Conservation (phyloP, 2,113 vertebrate species). For the Gallinago jamesoni region DNA sequence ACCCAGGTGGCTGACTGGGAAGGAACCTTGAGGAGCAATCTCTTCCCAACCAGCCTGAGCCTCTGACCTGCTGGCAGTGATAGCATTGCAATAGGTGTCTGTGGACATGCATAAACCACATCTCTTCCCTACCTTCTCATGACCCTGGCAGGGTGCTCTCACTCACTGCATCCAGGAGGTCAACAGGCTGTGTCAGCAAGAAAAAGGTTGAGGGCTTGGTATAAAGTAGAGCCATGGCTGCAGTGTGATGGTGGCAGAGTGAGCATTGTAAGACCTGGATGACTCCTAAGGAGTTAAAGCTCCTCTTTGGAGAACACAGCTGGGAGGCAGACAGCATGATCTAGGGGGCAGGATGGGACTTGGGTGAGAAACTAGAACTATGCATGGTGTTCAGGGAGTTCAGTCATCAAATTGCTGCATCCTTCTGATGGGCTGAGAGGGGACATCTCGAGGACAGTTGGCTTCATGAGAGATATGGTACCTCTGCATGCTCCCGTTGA, state of each 20-base stretch:
- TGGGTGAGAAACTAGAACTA: neutral
- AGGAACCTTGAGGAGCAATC: neutral
- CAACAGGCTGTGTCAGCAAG: neutral
- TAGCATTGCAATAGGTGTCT: neutral
- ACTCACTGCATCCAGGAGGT: neutral
- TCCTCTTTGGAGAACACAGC: neutral
- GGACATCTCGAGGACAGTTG: neutral
- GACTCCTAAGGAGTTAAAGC: neutral
- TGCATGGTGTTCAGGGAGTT: neutral
- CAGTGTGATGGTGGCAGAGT: neutral
- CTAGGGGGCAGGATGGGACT: neutral
- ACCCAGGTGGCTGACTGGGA: neutral
- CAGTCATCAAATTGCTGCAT: neutral
- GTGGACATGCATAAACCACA: neutral
- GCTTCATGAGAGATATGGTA: neutral
- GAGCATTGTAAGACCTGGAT: rapidly evolving
- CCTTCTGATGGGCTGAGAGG: neutral
- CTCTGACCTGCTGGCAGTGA: neutral
- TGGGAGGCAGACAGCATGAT: neutral
- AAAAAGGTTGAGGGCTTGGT: neutral
- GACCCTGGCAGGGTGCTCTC: neutral
- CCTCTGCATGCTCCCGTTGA: neutral
- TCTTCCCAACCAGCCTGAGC: neutral
- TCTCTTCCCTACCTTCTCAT: neutral
- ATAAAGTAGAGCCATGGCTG: neutral